These are phyloP conservation scores for Charaxes varanes DNA, from an alignment of 1,140 invertebrate genomes.

Conservation along the genomic window DNA sequence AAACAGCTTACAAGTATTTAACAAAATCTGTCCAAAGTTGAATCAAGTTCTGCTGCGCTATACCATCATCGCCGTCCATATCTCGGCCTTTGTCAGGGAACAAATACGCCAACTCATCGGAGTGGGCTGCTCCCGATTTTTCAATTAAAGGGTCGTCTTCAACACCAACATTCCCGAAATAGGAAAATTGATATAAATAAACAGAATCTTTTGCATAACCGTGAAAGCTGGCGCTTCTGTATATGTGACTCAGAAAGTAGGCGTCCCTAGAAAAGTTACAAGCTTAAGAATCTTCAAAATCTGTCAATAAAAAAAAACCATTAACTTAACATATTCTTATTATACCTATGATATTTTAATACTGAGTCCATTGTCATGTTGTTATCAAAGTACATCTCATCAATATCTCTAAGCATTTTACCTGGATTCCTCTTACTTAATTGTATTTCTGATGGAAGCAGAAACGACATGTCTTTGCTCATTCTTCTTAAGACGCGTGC, in stretches of 20 bases:
- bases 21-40: constrained; percentile 56
- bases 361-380: constrained; percentile 32
- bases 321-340: not conserved
- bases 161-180: constrained; percentile 37
- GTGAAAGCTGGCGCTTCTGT: constrained; percentile 40
- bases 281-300: not conserved
- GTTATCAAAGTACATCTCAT: constrained; percentile 47
- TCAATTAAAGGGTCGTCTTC: constrained; percentile 24
- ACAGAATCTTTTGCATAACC: constrained; percentile 27
- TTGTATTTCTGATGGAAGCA: constrained; percentile 49
- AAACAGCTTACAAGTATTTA: constrained; percentile 57
- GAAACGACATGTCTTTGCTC: constrained; percentile 23
- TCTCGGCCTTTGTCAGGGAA: constrained; percentile 31
- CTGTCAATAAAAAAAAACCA: not conserved
- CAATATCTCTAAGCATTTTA: constrained; percentile 32
- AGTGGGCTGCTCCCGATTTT: constrained; percentile 52
- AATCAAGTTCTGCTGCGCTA: constrained; percentile 35
- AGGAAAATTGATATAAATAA: constrained; percentile 55
- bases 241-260: constrained; percentile 49
- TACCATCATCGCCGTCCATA: constrained; percentile 36
- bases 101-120: constrained; percentile 52
- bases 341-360: constrained; percentile 49
- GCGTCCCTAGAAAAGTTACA: constrained; percentile 38
- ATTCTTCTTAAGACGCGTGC: constrained; percentile 26
- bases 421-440: constrained; percentile 32